Evolutionary conservation across 1,140 invertebrate species (phyloP), one percentile per base, ranked within the genome.

Genomic region (Onthophagus taurus): DNA sequence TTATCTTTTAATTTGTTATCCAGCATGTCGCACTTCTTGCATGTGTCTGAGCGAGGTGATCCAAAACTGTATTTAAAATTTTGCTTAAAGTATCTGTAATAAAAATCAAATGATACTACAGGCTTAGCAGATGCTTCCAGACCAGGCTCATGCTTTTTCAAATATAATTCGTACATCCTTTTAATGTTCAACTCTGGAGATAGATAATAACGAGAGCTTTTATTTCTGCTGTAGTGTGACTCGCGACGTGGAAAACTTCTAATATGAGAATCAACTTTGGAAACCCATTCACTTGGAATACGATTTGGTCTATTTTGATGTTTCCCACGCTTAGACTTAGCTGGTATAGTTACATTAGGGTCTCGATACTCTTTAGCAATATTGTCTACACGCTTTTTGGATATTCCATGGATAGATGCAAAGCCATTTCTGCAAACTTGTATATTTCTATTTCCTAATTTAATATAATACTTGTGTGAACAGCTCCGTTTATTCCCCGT

Each of bases 81-180:
- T 41, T 30, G 2, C 13, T 33, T 16, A 45, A 51, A 51, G 17
- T 44, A 24, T 14, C 45, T 12, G 42, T 24, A 48, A 45, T 35
- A 45, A 44, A 31, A 51, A 37, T 51, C 49, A 19, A 48, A 51
- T 13, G 42, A 42, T 30, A 48, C 42, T 34, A 36, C 11, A 41
- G 49, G 45, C 34, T 19, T 14, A 17, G 29, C 43, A 14, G 23
- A 21, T 29, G 20, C 33, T 18, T 29, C 36, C 14, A 47, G 33
- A 41, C 34, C 45, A 9, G 31, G 37, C 43, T 47, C 38, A 33
- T 47, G 42, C 33, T 47, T 47, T 47, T 47, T 30, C 42, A 42
- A 31, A 42, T 47, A 42, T 12, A 47, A 19, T 19, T 31, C 35
- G 30, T 43, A 33, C 13, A 47, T 42, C 30, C 35, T 42, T 29